These are phyloP conservation scores for Drosophila melanica DNA, from an alignment of 1,140 invertebrate species.

Conservation along the genomic window DNA sequence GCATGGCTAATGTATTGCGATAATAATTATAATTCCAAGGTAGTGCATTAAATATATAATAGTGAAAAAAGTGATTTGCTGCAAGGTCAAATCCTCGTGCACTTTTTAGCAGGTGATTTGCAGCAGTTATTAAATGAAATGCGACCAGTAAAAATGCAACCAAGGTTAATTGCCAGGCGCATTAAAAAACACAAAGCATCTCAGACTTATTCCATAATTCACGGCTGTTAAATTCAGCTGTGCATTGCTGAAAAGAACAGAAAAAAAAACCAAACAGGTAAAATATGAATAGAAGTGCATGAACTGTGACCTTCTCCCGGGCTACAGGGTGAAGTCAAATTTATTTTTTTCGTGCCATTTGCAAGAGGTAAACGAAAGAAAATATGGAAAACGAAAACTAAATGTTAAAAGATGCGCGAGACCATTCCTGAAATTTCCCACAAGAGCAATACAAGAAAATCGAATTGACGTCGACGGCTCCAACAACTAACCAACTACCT, in stretches of 20 bases:
- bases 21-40: too few species aligned
- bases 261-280: slow-evolving; percentile 63
- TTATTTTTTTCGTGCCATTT: slow-evolving; percentile 15
- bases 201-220: slow-evolving; percentile 59
- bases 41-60: neutral
- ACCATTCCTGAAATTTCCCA: slow-evolving; percentile 71
- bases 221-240: slow-evolving; percentile 60
- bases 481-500: slow-evolving; percentile 24
- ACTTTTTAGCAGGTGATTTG: slow-evolving; percentile 27
- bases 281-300: slow-evolving; percentile 12
- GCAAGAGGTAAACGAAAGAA: slow-evolving; percentile 30
- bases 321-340: slow-evolving; percentile 12
- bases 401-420: slow-evolving; percentile 56
- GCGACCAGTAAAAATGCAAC: slow-evolving; percentile 49
- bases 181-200: slow-evolving; percentile 56
- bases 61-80: neutral
- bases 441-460: slow-evolving; percentile 74
- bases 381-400: slow-evolving; percentile 9
- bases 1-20: neutral
- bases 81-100: slow-evolving; percentile 16
- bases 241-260: neutral
- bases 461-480: slow-evolving; percentile 59
- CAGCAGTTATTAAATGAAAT: slow-evolving; percentile 38
- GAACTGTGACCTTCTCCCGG: slow-evolving; percentile 25
- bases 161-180: slow-evolving; percentile 68